These are phyloP conservation scores for Prionailurus bengalensis DNA, from an alignment of 2,113 vertebrate species.

Conservation along the genomic window DNA sequence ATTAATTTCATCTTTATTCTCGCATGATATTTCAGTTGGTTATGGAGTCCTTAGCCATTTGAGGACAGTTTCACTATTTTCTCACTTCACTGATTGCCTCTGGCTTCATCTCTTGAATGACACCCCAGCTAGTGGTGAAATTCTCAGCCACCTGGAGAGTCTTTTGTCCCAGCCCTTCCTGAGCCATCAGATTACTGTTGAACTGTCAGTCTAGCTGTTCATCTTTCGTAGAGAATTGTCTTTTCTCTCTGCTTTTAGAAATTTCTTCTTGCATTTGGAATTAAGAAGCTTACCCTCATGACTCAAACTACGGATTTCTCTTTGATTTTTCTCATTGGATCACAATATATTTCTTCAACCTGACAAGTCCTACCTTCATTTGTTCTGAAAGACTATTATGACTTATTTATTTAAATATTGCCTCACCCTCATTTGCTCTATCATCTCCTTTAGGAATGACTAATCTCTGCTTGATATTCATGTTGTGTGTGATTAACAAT, in stretches of 20 bases:
- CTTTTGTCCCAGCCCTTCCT: no score
- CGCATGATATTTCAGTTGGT: neutral
- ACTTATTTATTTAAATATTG: neutral
- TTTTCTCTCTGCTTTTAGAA: neutral
- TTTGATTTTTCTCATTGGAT: neutral
- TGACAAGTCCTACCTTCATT: neutral
- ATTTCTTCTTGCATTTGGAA: neutral
- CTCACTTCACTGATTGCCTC: neutral
- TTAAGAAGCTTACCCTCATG: neutral
- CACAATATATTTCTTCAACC: neutral
- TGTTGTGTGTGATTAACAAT: neutral
- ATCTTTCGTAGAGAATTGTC: neutral
- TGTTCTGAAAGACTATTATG: neutral
- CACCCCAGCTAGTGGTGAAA: neutral
- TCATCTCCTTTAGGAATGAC: neutral
- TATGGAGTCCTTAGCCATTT: neutral
- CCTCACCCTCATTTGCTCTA: neutral
- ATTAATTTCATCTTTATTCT: neutral
- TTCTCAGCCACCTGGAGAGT: neutral
- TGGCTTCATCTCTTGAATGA: neutral
- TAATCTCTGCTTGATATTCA: neutral
- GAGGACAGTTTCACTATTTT: neutral
- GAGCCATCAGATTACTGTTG: neutral
- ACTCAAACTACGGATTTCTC: neutral
- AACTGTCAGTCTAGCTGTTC: neutral